phyloP scores from a whole-genome alignment of 1,140 invertebrate species.

The Euura saliciscinereae region DNA sequence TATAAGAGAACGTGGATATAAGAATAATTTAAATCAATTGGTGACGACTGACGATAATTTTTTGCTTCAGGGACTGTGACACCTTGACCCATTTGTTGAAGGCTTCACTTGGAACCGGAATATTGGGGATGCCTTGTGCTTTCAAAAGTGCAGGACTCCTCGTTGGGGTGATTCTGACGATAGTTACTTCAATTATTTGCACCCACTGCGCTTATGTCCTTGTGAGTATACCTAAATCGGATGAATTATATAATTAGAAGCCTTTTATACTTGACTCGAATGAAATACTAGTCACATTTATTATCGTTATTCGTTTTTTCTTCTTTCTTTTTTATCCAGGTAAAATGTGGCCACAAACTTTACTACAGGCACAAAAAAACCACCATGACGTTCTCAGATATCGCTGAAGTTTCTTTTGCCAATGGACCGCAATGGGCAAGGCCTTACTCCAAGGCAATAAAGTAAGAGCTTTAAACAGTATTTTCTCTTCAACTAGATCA shows the following conservation, averaged over 20 bases:
- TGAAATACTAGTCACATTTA: no score
- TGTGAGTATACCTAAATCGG: constrained; percentile 63
- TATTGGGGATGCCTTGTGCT: constrained; percentile 88
- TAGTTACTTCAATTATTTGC: constrained; percentile 82
- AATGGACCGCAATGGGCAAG: constrained; percentile 72
- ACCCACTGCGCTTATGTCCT: constrained; percentile 87
- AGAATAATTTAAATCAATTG: constrained; percentile 9
- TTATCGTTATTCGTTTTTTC: no score
- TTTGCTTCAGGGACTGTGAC: constrained; percentile 72
- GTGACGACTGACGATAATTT: constrained; percentile 18
- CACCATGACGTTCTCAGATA: constrained; percentile 78
- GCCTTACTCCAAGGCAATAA: constrained; percentile 67
- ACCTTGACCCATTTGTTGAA: constrained; percentile 87
- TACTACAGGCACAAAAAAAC: constrained; percentile 73
- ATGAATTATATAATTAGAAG: constrained; percentile 6
- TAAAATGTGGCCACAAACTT: constrained; percentile 81
- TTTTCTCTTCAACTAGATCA: no score
- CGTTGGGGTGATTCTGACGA: constrained; percentile 76
- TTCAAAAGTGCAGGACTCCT: constrained; percentile 81
- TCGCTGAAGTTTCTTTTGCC: constrained; percentile 74
- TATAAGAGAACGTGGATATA: constrained; percentile 12
- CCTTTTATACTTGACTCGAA: neutral
- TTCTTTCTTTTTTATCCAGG: constrained; percentile 56
- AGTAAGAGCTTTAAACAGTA: constrained; percentile 52
- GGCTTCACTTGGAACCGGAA: constrained; percentile 89